Evolutionary conservation across 2,888 invertebrate species (phyloP).

Genomic region (Lapara coniferarum): DNA sequence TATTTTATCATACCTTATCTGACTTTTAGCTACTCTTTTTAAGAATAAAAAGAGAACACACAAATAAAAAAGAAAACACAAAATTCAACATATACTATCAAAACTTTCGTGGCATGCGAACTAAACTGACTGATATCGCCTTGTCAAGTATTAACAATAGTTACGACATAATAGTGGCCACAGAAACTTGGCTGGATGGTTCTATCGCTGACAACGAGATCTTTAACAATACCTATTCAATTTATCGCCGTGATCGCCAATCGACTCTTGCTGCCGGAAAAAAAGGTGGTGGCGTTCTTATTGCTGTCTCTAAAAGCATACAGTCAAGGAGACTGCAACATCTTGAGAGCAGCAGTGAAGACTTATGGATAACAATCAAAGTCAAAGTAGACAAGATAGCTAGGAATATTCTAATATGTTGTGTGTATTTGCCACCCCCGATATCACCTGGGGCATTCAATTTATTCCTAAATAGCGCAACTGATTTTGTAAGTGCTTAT

Average conservation of each 20-base stretch:
- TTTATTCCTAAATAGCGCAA: no score
- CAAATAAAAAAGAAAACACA: not conserved
- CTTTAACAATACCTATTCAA: not conserved
- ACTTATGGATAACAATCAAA: slow-evolving; percentile 9
- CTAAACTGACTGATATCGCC: not conserved
- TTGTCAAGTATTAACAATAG: not conserved
- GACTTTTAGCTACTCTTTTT: no score
- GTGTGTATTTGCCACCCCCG: not conserved
- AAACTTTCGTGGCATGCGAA: slow-evolving; percentile 13
- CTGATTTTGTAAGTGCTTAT: no score
- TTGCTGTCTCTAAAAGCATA: not conserved
- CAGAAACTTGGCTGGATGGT: not conserved
- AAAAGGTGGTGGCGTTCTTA: not conserved
- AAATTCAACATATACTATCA: slow-evolving; percentile 10
- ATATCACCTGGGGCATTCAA: no score
- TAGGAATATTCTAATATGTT: not conserved
- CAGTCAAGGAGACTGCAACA: not conserved
- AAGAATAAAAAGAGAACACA: no score
- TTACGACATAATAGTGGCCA: not conserved
- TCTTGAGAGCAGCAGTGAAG: not conserved
- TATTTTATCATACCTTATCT: not conserved
- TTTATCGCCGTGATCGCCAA: slow-evolving; percentile 4
- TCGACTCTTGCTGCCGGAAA: not conserved
- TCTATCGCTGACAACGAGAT: not conserved
- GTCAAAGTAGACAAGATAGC: not conserved